Evolutionary conservation across 1,140 invertebrate species (phyloP), one percentile per base, ranked within the genome.

Genomic region (Grapholita molesta): DNA sequence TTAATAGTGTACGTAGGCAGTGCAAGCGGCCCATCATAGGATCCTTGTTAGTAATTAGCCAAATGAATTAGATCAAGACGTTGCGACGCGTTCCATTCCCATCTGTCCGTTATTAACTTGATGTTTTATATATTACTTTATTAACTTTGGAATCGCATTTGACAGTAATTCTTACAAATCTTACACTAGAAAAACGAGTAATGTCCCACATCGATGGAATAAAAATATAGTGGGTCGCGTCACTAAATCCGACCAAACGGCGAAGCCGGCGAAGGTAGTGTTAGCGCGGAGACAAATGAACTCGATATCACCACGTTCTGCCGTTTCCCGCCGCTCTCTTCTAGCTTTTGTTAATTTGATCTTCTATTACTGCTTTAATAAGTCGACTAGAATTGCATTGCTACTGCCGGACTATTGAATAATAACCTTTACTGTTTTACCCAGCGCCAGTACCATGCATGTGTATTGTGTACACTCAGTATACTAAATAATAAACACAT

Each of bases 211-310:
- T 15, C n/a, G 6, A 42, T 42, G 12, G 38, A n/a, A n/a, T 15
- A 15, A 15, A 42, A 42, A 42, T 30, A 30, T 30, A 38, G 5
- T 42, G 5, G 38, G 4, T 35, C 33, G 12, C 4, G 38, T 42
- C 33, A 11, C 11, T 7, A 9, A 15, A 12, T 42, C 38, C 38
- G 4, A 1, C 11, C n/a, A 42, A 42, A 81, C 80, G 80, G 79
- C 75, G 75, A 82, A 78, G 79, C 81, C 80, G 80, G 79, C 75
- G 75, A 82, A 78, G 79, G 75, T 83, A 73, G 78, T 79, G 82
- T 82, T 83, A 81, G 76, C 68, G 74, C 66, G 70, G 78, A 83
- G 82, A 85, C 83, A 88, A 88, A 88, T 88, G 84, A 81, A 81
- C 75, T 79, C 70, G 82, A 80, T 69, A 82, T n/a, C n/a, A 80